Conservation (phyloP, 1,140 invertebrate species). For the Arion vulgaris region DNA sequence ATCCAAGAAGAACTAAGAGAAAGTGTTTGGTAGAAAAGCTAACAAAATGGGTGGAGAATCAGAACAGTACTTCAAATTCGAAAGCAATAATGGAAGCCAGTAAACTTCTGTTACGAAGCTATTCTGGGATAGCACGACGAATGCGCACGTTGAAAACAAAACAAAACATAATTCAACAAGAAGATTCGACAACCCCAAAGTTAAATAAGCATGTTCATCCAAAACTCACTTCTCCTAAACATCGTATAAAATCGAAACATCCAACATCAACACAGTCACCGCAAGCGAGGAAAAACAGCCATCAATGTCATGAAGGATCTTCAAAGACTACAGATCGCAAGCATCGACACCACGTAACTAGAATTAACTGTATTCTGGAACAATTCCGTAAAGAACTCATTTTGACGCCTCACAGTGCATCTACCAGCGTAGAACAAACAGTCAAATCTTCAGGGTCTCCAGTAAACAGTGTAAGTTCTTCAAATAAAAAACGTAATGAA, state of each 20-base stretch:
- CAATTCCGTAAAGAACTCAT: not conserved
- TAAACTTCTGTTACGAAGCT: not conserved
- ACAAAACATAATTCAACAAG: not conserved
- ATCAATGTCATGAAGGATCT: not conserved
- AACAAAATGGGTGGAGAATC: slow-evolving; percentile 5
- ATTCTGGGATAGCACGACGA: slow-evolving; percentile 12
- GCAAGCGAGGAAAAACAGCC: not conserved
- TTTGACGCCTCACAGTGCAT: not conserved
- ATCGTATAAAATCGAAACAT: not conserved
- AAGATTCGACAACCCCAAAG: no score
- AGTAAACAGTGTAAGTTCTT: not conserved
- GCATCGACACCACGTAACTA: not conserved
- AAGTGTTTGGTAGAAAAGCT: slow-evolving; percentile 3
- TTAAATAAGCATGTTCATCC: no score
- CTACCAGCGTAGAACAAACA: not conserved
- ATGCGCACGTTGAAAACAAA: slow-evolving; percentile 1
- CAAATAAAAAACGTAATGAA: not conserved
- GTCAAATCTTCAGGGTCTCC: not conserved
- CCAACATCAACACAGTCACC: not conserved
- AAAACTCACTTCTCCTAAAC: no score
- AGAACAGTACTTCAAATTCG: not conserved
- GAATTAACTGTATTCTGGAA: slow-evolving; percentile 6
- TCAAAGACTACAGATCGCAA: not conserved
- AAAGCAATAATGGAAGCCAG: not conserved
- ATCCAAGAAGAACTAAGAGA: not conserved